Base-by-base conservation (phyloP, 2,797 vertebrate species). In the Garrulus glandarius region DNA sequence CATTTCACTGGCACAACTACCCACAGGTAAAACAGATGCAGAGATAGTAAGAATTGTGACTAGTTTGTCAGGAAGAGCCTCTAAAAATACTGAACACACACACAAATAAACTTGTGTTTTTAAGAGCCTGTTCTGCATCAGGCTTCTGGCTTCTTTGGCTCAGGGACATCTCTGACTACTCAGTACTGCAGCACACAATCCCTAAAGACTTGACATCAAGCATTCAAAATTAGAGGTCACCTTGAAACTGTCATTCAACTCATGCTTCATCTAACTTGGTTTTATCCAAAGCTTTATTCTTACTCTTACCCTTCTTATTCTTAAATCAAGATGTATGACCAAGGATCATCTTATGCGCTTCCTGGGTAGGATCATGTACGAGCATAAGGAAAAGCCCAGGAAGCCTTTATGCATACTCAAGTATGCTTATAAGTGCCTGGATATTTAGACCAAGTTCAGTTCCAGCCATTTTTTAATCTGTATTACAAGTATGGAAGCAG, bases 261-360 rank as follows among this genome's bases (percentile, higher is more conserved):
- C 53, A 57, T 57, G 69, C 30, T 36, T 74, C 72, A 52, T 93
- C 71, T 77, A 56, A 52, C 36, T 53, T 39, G 32, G 11, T 43
- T 84, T 92, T 57, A 46, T 65, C 79, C 39, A 80, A 74, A 93
- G 46, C 15, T 89, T 52, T 69, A 23, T n/a, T 89, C 34, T 78
- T 67, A 36, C 3, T 63, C 64, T 69, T 67, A 67, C 23, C 12
- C 36, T 61, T 78, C 16, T 59, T 61, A 49, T 43, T 83, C 30
- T 24, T 60, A 87, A 69, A 67, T 67, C 56, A 83, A 83, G n/a
- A 57, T 23, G 6, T 68, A 46, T 15, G 18, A 80, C n/a, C 3
- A 0, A 72, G n/a, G 34, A 74, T 47, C 37, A 44, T 37, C 27
- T 37, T 24, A 37, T 9, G 9, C 43, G 29, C 18, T 89, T 87